Base-by-base conservation (phyloP, 2,888 invertebrate genomes). In the Strigamia crassipes region DNA sequence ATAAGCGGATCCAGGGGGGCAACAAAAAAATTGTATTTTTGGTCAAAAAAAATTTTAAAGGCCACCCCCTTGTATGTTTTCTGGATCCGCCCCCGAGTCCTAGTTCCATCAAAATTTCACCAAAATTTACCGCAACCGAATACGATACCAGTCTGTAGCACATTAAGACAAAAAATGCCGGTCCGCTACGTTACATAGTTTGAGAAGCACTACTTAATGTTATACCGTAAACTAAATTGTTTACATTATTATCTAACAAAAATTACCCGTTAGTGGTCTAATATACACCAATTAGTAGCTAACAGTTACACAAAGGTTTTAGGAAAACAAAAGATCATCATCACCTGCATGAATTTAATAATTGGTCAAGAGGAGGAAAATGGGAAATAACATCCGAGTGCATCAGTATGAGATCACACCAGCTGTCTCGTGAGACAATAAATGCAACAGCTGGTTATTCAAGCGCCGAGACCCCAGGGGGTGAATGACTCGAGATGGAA, bases 311-410 rank as follows among this genome's bases (percentile, higher is more conserved):
- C 66, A 66, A 66, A 66, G 31, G 66, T 66, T 23, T 66, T 27
- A 15, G 27, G 31, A 31, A 66, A 66, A 66, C 66, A 66, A 66
- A 51, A 66, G 66, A 66, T 66, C 66, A 23, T 66, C 66, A 66
- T 66, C 66, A 66, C 66, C 66, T 66, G 66, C 66, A 66, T 31
- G 66, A 66, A 66, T 66, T 66, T 66, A 66, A 66, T 66, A 66
- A 66, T 31, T 66, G 31, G 66, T 27, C 51, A 31, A 31, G 66
- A 66, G 66, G 66, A 66, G 66, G 27, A 66, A 66, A 66, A 27
- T 51, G 23, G 66, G 66, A 15, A 66, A 66, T 66, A 66, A 66
- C 66, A 66, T 66, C 66, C 66, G 27, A 66, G 31, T 66, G 66
- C 66, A 66, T 66, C 66, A 66, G 66, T 66, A 66, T 66, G 66